Evolutionary conservation across 2,888 invertebrate species (phyloP), one percentile per base, ranked within the genome.

Genomic region (Caenorhabditis becei): DNA sequence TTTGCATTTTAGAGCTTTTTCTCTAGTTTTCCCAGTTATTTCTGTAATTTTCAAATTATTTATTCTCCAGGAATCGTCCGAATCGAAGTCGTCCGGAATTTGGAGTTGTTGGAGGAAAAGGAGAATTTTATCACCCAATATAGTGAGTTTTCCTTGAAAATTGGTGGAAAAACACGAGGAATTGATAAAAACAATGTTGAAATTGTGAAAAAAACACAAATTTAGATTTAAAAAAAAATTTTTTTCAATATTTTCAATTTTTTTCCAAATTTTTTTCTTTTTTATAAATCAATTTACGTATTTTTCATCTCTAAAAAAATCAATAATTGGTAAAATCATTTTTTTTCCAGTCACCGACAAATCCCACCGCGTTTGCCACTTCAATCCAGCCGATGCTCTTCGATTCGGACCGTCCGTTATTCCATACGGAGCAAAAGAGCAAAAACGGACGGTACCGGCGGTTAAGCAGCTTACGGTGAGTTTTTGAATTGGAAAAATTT

Each of bases 31-130:
- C n/a, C n/a, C n/a, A n/a, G n/a, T n/a, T n/a, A n/a, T n/a, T n/a
- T n/a, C n/a, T n/a, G n/a, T n/a, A 56, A 56, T 11, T 20, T 18
- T 41, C 24, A 61, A 61, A 20, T 24, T 10, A 23, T 10, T 10
- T 37, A 41, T 41, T 59, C 74, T 80, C 10, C 72, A 83, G 98
- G 98, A 4, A 96, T 99, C 86, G 93, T 99, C 20, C 93, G 97
- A 82, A 96, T 97, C 16, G 97, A 97, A 92, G 95, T 97, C 23
- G 91, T 93, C 10, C 87, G 91, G 14, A 92, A 92, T 88, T 62
- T 89, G 80, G 74, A 82, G 10, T 65, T 86, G 24, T 61, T 89
- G 3, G 77, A 88, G 59, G 65, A 71, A 28, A 77, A 86, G 54
- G 84, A 87, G 54, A 54, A 75, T 4, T 82, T 78, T 71, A 77